Conservation (phyloP, 30 jellyfish, hydroid and myxozoan species). For the Calvadosia cruxmelitensis region DNA sequence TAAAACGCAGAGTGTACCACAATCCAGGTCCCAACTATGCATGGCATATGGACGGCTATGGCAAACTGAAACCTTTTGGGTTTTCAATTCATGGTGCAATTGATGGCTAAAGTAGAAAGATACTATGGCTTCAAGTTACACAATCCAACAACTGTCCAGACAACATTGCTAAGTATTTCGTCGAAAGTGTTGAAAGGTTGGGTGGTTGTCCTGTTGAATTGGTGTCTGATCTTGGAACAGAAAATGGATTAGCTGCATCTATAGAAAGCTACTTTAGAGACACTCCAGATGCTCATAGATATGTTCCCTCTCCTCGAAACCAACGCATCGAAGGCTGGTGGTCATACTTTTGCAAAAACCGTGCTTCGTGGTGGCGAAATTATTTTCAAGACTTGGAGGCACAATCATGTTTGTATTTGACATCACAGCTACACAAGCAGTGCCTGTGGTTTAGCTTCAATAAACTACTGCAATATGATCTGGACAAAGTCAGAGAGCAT, state of each 20-base stretch:
- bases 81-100: slow-evolving; percentile 29
- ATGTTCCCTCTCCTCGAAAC: slow-evolving; percentile 19
- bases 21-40: slow-evolving; percentile 23
- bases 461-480: slow-evolving; percentile 20
- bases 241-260: slow-evolving; percentile 23
- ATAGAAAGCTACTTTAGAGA: slow-evolving; percentile 17
- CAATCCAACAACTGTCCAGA: slow-evolving; percentile 13
- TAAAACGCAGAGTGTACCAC: slow-evolving; percentile 13
- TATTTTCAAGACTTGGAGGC: slow-evolving; percentile 21
- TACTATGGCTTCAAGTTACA: slow-evolving; percentile 24
- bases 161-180: neutral
- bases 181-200: slow-evolving; percentile 1
- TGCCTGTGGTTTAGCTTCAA: slow-evolving; percentile 19
- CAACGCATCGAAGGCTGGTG: slow-evolving; percentile 41
- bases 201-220: slow-evolving; percentile 7
- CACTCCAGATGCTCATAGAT: slow-evolving; percentile 17
- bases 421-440: slow-evolving; percentile 10
- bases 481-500: slow-evolving; percentile 17
- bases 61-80: slow-evolving; percentile 23
- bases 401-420: slow-evolving; percentile 4
- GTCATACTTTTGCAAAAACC: slow-evolving; percentile 12
- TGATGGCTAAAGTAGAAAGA: slow-evolving; percentile 27
- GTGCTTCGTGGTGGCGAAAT: slow-evolving; percentile 9
- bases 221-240: slow-evolving; percentile 24
- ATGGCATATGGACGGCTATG: slow-evolving; percentile 33